phyloP scores from a whole-genome alignment of 1,140 invertebrate species.

The Nylanderia fulva region DNA sequence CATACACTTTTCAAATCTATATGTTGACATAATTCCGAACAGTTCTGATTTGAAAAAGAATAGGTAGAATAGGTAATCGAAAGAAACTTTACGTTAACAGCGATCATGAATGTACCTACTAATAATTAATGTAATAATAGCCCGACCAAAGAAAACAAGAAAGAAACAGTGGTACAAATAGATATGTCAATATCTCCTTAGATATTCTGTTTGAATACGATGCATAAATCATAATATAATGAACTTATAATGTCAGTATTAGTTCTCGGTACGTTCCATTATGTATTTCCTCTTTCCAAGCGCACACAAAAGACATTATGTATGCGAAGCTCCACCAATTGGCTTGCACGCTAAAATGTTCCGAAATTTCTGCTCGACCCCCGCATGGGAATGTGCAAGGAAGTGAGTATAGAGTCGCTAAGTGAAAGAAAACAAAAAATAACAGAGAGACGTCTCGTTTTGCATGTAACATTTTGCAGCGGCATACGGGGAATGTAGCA shows the following conservation, averaged over 20 bases:
- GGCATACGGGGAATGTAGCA: background rate
- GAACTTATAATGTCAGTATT: constrained; percentile 14
- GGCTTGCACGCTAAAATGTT: constrained; percentile 6
- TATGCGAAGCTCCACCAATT: constrained; percentile 10
- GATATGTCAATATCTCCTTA: constrained; percentile 5
- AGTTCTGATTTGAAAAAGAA: background rate
- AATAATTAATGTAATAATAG: background rate
- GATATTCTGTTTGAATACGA: background rate
- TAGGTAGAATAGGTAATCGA: background rate
- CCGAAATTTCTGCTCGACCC: constrained; percentile 17
- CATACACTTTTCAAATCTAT: background rate
- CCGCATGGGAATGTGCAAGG: background rate
- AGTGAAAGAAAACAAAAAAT: constrained; percentile 28
- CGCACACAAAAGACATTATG: constrained; percentile 3
- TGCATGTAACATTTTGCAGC: constrained; percentile 4
- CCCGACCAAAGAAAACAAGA: background rate
- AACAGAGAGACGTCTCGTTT: background rate
- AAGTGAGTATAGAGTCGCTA: background rate
- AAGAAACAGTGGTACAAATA: background rate
- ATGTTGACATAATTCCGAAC: background rate
- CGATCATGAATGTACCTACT: background rate
- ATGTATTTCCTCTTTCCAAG: background rate
- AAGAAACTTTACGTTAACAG: background rate
- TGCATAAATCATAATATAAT: constrained; percentile 14
- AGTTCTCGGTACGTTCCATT: background rate